Evolutionary conservation across 1,140 invertebrate species (phyloP).

Genomic region (Zophobas atratus): DNA sequence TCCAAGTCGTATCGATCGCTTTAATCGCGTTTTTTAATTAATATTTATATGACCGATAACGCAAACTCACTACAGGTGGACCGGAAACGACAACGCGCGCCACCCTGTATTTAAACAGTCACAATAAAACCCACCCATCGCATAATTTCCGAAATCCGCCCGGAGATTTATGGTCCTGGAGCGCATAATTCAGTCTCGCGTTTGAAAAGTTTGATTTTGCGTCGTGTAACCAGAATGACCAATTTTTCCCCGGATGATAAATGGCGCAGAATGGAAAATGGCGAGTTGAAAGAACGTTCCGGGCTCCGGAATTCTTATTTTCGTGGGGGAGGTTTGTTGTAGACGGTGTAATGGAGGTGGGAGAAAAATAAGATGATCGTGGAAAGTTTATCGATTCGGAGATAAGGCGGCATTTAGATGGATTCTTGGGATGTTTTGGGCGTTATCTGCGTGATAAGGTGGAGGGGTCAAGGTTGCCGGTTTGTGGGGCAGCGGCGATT

Average conservation of each 20-base stretch:
- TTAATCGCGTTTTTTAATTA: conserved; percentile 37
- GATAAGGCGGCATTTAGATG: too few species aligned
- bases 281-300: conserved; percentile 10
- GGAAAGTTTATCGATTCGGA: too few species aligned
- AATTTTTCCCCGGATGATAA: conserved; percentile 33
- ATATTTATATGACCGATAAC: conserved; percentile 7
- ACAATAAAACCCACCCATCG: neutral
- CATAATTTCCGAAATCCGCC: neutral
- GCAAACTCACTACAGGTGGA: too few species aligned
- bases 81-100: too few species aligned
- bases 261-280: conserved; percentile 15
- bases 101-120: too few species aligned
- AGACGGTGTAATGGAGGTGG: neutral
- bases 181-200: conserved; percentile 1
- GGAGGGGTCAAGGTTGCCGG: too few species aligned
- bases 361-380: too few species aligned
- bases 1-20: neutral
- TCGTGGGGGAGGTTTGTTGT: neutral
- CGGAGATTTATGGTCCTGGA: conserved; percentile 4
- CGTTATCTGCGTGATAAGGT: too few species aligned
- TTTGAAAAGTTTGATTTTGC: conserved; percentile 21
- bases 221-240: conserved; percentile 22
- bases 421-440: too few species aligned
- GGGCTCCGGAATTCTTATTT: conserved; percentile 8
- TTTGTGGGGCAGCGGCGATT: too few species aligned